phyloP scores from a whole-genome alignment of 2,888 invertebrate genomes.

The Drosophila nr. perissopoda region DNA sequence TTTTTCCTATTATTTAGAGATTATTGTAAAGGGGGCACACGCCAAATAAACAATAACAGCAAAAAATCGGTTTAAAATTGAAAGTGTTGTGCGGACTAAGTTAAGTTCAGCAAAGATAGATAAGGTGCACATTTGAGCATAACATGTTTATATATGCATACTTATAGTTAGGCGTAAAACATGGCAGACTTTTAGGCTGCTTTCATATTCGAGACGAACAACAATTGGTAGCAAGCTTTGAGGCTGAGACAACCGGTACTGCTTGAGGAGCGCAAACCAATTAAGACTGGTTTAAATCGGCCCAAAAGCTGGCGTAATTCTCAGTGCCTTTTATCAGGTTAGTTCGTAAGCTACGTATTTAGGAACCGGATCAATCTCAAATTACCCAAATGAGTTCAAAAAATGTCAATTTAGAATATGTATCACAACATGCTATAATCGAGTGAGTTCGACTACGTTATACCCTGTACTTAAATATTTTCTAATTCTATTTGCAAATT shows the following conservation, averaged over 20 bases:
- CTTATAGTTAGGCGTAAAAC: neutral
- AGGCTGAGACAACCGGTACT: neutral
- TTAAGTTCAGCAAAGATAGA: neutral
- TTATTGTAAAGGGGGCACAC: no score
- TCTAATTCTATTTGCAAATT: neutral
- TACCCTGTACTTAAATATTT: neutral
- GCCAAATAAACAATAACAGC: neutral
- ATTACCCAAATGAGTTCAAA: neutral
- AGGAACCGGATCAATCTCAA: neutral
- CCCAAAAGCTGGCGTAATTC: neutral
- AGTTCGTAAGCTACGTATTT: neutral
- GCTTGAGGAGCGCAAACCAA: neutral
- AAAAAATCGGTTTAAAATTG: neutral
- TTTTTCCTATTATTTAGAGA: no score
- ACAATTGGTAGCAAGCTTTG: neutral
- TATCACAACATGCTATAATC: neutral
- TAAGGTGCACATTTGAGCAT: neutral
- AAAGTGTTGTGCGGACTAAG: neutral
- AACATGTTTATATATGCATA: no score
- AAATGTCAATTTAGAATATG: neutral
- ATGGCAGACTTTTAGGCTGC: slow-evolving; percentile 33
- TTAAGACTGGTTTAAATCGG: neutral
- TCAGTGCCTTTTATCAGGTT: neutral
- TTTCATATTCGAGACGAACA: neutral
- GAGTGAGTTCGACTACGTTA: neutral